phyloP scores from a whole-genome alignment of 2,888 invertebrate genomes.

The Teleiodes luculella region DNA sequence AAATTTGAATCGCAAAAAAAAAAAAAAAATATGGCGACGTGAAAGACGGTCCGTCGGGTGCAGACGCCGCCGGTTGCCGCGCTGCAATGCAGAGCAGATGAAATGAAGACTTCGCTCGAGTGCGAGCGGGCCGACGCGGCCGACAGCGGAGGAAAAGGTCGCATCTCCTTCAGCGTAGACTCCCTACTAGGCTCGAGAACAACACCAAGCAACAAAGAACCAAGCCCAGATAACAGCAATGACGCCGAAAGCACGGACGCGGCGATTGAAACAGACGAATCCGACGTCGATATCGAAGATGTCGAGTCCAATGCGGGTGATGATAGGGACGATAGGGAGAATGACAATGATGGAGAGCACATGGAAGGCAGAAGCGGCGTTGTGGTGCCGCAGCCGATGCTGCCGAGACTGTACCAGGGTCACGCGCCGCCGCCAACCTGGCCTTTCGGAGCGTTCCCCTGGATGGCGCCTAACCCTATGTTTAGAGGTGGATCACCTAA shows the following conservation, averaged over 20 bases:
- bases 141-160: conserved; percentile 77
- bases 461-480: conserved; percentile 81
- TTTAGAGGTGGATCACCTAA: conserved; percentile 79
- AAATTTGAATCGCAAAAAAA: neutral
- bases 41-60: conserved; percentile 13
- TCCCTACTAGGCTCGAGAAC: conserved; percentile 74
- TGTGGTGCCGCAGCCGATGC: conserved; percentile 82
- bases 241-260: conserved; percentile 64
- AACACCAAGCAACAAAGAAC: conserved; percentile 48
- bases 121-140: conserved; percentile 73
- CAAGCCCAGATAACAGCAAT: conserved; percentile 52
- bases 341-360: conserved; percentile 70
- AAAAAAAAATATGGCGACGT: conserved; percentile 14
- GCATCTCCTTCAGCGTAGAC: conserved; percentile 87
- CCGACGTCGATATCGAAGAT: conserved; percentile 73
- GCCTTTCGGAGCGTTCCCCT: conserved; percentile 83
- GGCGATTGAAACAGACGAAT: conserved; percentile 62
- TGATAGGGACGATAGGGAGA: conserved; percentile 61
- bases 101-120: conserved; percentile 76
- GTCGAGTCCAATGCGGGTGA: conserved; percentile 56
- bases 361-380: conserved; percentile 73
- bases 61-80: neutral
- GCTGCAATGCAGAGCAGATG: conserved; percentile 66
- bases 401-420: conserved; percentile 79
- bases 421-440: conserved; percentile 75